phyloP scores from a whole-genome alignment of 2,113 vertebrate genomes.

The Phoenicopterus ruber region DNA sequence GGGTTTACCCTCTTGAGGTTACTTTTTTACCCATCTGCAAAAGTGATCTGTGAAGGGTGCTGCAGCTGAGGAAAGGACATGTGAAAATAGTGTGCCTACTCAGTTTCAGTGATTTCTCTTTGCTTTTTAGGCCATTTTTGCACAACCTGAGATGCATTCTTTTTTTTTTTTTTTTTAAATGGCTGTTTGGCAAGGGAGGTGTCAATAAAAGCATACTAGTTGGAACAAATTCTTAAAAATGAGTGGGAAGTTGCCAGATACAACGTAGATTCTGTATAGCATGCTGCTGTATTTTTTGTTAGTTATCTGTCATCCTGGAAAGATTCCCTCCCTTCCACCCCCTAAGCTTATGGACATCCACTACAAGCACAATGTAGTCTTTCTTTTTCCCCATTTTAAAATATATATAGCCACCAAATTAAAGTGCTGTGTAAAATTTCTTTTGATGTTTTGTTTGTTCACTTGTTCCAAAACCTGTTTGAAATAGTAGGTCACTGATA shows the following conservation, averaged over 20 bases:
- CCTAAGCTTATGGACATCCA: not conserved
- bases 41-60: not conserved
- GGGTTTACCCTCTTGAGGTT: not conserved
- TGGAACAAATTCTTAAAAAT: not conserved
- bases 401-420: conserved; percentile 28
- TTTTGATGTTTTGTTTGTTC: conserved; percentile 65
- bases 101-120: not conserved
- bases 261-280: not conserved
- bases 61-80: not conserved
- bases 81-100: not conserved
- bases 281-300: not conserved
- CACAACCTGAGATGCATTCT: not conserved
- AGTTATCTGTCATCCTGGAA: not conserved
- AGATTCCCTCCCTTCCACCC: not conserved
- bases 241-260: not conserved
- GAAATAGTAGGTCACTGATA: conserved; percentile 63
- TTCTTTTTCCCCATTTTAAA: conserved; percentile 19
- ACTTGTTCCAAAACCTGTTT: conserved; percentile 59
- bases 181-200: not conserved
- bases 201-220: not conserved
- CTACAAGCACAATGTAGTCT: not conserved
- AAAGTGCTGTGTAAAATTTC: conserved; percentile 24
- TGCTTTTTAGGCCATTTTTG: not conserved
- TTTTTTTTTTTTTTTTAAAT: not conserved
- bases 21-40: not conserved